Base-by-base conservation (phyloP, 23 tunicate species). In the Botrylloides violaceus region DNA sequence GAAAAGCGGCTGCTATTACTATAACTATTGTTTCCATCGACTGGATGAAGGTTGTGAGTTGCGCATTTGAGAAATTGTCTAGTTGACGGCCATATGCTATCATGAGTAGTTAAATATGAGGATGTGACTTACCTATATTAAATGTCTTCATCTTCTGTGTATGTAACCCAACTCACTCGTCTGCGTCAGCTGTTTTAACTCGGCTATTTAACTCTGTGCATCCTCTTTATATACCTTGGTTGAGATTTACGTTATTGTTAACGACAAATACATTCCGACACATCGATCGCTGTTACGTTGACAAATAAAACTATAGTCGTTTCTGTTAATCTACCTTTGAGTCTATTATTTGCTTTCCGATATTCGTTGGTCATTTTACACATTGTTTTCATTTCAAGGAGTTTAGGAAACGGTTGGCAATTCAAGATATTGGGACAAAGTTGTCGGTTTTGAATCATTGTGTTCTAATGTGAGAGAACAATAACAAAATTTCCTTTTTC, bases 281-380 rank as follows among this genome's bases (percentile, higher is more conserved):
- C 53, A 43, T 43, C 53, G 12, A 43, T 43, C 53, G 53, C 53
- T 43, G 53, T 43, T 43, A 43, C 53, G 53, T 43, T 43, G 53
- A 43, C 53, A 43, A 43, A 43, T 43, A 43, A 9, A 15, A 7
- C 9, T 9, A 9, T 7, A 7, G 15, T 7, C 9, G 12, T 9
- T 43, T 43, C 15, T 15, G 15, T 9, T 43, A 43, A 43, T 7
- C 15, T 15, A 7, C 53, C 53, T 43, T 43, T 15, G 12, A 43
- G 12, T 43, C 15, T 15, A 43, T 43, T 43, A 43, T 43, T 43
- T 43, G 53, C 15, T 15, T 43, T 43, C 53, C 53, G 53, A 43
- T 43, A 43, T 7, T 43, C 53, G 53, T 43, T 43, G 53, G 53
- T 43, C 53, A 43, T 43, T 43, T 43, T 43, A 7, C 53, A 43